phyloP scores from a whole-genome alignment of 2,113 vertebrate genomes.

The Oostethus manadensis region DNA sequence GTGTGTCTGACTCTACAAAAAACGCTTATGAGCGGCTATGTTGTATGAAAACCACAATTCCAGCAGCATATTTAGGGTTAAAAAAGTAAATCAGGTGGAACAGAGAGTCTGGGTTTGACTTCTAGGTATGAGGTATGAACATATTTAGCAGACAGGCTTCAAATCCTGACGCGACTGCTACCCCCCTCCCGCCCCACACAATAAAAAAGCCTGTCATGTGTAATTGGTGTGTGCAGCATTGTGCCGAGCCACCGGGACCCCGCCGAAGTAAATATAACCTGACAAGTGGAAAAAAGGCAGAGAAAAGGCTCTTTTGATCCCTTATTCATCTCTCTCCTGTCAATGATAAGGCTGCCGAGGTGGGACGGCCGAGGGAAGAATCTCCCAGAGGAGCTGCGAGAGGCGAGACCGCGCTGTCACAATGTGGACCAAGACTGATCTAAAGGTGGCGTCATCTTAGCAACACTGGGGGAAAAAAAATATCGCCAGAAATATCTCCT shows the following conservation, averaged over 20 bases:
- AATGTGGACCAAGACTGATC: conserved; percentile 7
- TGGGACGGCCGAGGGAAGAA: conserved; percentile 47
- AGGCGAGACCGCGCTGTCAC: conserved; percentile 34
- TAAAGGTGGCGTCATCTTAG: too few relatives aligned
- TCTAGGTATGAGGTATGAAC: conserved; percentile 14
- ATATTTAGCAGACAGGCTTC: conserved; percentile 28
- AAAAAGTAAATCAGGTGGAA: too few relatives aligned
- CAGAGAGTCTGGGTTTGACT: too few relatives aligned
- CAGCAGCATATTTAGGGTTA: too few relatives aligned
- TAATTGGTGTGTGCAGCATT: conserved; percentile 59
- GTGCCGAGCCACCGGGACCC: conserved; percentile 41
- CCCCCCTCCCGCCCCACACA: conserved; percentile 23
- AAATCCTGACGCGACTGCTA: conserved; percentile 10
- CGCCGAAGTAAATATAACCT: conserved; percentile 60
- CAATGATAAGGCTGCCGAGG: conserved; percentile 52
- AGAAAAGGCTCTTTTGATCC: conserved; percentile 66
- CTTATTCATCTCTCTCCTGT: conserved; percentile 64
- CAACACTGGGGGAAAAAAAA: too few relatives aligned
- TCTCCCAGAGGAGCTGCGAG: conserved; percentile 47
- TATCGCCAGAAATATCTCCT: too few relatives aligned
- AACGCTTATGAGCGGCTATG: too few relatives aligned
- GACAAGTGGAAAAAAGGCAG: conserved; percentile 47
- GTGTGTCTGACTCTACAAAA: too few relatives aligned
- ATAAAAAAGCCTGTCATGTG: conserved; percentile 50
- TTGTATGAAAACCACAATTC: too few relatives aligned